Evolutionary conservation across 2,888 invertebrate genomes (phyloP), one percentile per base, ranked within the genome.

Genomic region (Periphyllus acericola): DNA sequence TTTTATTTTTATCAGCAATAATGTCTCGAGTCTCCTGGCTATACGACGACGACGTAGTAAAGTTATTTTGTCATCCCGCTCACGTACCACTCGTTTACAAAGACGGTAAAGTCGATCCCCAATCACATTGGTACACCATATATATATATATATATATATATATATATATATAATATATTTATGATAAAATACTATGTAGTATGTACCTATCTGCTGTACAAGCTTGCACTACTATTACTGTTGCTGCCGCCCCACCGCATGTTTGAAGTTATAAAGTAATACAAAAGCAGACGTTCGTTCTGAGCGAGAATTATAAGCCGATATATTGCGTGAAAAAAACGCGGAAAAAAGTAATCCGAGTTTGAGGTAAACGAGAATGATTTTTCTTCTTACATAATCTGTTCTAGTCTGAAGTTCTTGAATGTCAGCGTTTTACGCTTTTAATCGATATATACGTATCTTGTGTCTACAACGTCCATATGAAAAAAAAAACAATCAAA

Each of bases 41-140:
- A 2, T 52, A 1, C 29, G 4, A 25, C 29, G 36, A 40, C 68
- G 46, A 34, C 34, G 8, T 25, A 83, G 71, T 72, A 55, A 74
- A 83, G 83, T 75, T 29, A 34, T 87, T 80, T 87, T 80, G 87
- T 87, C 87, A 74, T 87, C 40, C 74, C 36, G 74, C 80, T 74
- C 87, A 74, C 87, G 87, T 87, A 66, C 76, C 66, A 68, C 76
- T 84, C 84, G 84, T 84, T 76, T 76, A 84, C 84, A 66, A 55
- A 32, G 72, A 74, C 74, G n/a, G 55, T 81, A 72, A 83, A 75
- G 60, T 75, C 74, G 74, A 84, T 84, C 75, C 40, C 84, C 84
- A 72, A 83, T 83, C 75, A 29, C 76, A 32, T 68, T 34, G 76
- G 36, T 71, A 78, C 55, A 83, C 72, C 34, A 52, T 25, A 3